Conservation (phyloP, 2,888 invertebrate genomes). For the Pandemis corylana region DNA sequence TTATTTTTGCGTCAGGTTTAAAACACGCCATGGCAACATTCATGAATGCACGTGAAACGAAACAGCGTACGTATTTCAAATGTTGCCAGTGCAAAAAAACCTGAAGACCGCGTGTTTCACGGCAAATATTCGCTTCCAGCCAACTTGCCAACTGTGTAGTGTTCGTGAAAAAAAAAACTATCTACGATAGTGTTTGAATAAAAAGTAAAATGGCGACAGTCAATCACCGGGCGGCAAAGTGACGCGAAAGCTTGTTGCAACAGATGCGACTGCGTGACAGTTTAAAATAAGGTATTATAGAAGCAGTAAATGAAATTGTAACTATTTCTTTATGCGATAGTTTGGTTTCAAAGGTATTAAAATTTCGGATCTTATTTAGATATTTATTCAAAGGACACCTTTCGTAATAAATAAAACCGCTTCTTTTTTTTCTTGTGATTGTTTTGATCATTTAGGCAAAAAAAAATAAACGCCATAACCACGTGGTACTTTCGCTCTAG, state of each 20-base stretch:
- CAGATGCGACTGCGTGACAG: neutral
- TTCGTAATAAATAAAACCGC: too few species aligned
- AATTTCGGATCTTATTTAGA: too few species aligned
- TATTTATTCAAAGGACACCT: too few species aligned
- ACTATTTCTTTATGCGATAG: neutral
- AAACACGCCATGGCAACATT: neutral
- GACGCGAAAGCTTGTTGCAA: constrained; percentile 48
- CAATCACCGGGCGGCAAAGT: constrained; percentile 63
- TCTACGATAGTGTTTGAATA: constrained; percentile 16
- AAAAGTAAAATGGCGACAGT: constrained; percentile 48
- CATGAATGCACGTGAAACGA: constrained; percentile 14
- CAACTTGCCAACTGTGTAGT: neutral
- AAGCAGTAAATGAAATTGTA: too few species aligned
- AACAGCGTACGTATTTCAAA: constrained; percentile 9
- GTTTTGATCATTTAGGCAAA: too few species aligned
- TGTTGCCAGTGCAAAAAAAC: constrained; percentile 13
- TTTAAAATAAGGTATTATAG: neutral
- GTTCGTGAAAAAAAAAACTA: constrained; percentile 6
- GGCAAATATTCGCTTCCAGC: neutral
- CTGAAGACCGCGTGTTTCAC: constrained; percentile 21
- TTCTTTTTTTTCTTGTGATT: too few species aligned
- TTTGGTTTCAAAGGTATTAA: too few species aligned
- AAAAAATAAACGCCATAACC: too few species aligned
- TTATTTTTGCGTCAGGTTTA: neutral
- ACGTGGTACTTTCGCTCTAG: too few species aligned